Base-by-base conservation (phyloP, 64 coral and sea anemone genomes). In the Montipora cactus region DNA sequence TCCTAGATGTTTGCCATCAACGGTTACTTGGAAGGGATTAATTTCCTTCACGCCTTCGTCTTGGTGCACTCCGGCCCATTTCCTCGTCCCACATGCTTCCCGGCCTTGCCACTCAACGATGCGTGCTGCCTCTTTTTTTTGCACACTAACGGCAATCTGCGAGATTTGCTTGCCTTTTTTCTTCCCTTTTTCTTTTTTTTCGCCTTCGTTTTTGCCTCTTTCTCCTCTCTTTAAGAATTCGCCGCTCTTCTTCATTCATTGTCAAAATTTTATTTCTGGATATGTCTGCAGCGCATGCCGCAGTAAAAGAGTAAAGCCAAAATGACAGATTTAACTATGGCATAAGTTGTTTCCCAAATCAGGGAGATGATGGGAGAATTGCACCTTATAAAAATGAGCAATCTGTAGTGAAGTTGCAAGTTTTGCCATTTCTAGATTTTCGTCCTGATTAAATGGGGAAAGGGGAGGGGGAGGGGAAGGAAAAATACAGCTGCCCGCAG, bases 21-120 rank as follows among this genome's bases (percentile, higher is more conserved):
- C 13, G 66, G 70, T 55, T 44, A 81, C 59, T 52, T 79, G 50
- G 10, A 2, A 20, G 3, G 49, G 8, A 3, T 37, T 9, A 0
- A 90, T 90, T 67, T 90, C 76, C 18, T 62, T 86, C 47, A 61
- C n/a, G 49, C 51, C 44, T 67, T 72, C 48, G 49, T n/a, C n/a
- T 4, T 68, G 28, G 46, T 62, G 12, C 49, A 4, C n/a, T 3
- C 49, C 4, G n/a, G 79, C 18, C 14, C 4, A 18, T 46, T 49
- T 87, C 74, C 11, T 76, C 15, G 61, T 66, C 61, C 11, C 61
- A 66, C 61, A 4, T 66, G 11, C 9, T 14, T 4, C 15, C 2
- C 11, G 9, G 61, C 15, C 15, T 18, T 13, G 11, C 18, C 22
- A 6, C 68, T 72, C n/a, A 18, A 72, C 68, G 18, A 72, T 67